Conservation (phyloP, 1,140 invertebrate genomes). For the Pogonus chalceus region DNA sequence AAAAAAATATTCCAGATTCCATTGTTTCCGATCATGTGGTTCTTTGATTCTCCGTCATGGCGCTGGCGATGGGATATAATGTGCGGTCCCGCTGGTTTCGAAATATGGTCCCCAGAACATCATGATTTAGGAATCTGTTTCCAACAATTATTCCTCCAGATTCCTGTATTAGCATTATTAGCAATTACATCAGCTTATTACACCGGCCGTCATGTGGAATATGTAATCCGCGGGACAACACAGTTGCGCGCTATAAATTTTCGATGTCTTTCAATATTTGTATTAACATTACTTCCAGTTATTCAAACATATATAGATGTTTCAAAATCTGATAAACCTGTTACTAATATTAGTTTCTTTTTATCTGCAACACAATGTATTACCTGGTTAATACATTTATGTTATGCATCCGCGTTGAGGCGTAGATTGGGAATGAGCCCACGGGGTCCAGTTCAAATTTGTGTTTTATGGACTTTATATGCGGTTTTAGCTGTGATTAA, state of each 20-base stretch:
- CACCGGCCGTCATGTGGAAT: conserved; percentile 50
- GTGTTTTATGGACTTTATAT: conserved; percentile 52
- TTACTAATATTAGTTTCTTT: conserved; percentile 55
- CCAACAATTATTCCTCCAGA: conserved; percentile 61
- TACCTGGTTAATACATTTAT: conserved; percentile 69
- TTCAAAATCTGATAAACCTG: conserved; percentile 21
- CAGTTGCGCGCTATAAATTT: conserved; percentile 50
- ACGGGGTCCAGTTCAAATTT: conserved; percentile 56
- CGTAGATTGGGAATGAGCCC: conserved; percentile 51
- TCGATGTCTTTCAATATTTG: conserved; percentile 48
- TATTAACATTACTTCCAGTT: conserved; percentile 52
- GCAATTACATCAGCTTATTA: conserved; percentile 66
- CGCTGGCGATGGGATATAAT: conserved; percentile 63
- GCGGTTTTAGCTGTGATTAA: conserved; percentile 51
- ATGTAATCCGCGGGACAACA: conserved; percentile 43
- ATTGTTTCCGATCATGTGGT: background rate
- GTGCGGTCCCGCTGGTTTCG: conserved; percentile 54
- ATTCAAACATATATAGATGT: conserved; percentile 48
- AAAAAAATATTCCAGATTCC: background rate
- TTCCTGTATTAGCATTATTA: conserved; percentile 58
- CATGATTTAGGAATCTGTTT: conserved; percentile 72
- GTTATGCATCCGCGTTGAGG: conserved; percentile 58
- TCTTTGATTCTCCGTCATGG: conserved; percentile 8
- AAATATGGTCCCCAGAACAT: conserved; percentile 50
- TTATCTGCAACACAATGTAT: conserved; percentile 54